phyloP scores from a whole-genome alignment of 1,140 invertebrate genomes.

The Nephila pilipes region DNA sequence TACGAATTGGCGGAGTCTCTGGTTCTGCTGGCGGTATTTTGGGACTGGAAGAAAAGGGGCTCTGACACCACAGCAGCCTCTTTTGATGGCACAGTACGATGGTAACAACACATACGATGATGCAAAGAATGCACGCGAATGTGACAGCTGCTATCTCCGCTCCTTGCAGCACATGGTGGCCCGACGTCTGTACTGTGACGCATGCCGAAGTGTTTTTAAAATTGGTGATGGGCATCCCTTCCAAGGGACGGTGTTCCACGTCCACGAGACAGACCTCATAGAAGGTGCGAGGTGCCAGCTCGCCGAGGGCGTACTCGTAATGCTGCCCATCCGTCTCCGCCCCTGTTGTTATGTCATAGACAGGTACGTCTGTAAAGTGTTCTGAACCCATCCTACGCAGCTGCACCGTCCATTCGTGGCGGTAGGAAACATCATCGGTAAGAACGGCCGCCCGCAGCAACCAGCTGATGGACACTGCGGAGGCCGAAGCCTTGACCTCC shows the following conservation, averaged over 20 bases:
- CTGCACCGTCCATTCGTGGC: conserved; percentile 65
- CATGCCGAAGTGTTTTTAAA: not conserved
- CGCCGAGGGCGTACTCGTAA: conserved; percentile 55
- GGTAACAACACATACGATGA: conserved; percentile 59
- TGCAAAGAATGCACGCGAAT: conserved; percentile 41
- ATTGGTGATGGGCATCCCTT: not conserved
- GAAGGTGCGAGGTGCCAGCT: conserved; percentile 30
- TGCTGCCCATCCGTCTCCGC: conserved; percentile 28
- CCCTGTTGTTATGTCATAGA: conserved; percentile 60
- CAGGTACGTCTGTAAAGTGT: conserved; percentile 60
- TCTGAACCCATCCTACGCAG: conserved; percentile 47
- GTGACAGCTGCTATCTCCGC: conserved; percentile 57
- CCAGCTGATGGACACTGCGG: conserved; percentile 43
- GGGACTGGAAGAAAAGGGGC: no score
- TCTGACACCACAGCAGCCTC: conserved; percentile 4
- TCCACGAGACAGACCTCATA: conserved; percentile 69
- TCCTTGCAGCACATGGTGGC: conserved; percentile 17
- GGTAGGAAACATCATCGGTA: not conserved
- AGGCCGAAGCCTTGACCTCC: not conserved
- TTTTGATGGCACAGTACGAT: conserved; percentile 53
- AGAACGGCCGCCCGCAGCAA: not conserved
- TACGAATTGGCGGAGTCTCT: not conserved
- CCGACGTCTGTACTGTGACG: not conserved
- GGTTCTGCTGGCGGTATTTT: not conserved
- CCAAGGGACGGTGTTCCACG: conserved; percentile 46